Evolutionary conservation across 2,113 vertebrate genomes (phyloP), one percentile per base, ranked within the genome.

Genomic region (Typhlomys cinereus): DNA sequence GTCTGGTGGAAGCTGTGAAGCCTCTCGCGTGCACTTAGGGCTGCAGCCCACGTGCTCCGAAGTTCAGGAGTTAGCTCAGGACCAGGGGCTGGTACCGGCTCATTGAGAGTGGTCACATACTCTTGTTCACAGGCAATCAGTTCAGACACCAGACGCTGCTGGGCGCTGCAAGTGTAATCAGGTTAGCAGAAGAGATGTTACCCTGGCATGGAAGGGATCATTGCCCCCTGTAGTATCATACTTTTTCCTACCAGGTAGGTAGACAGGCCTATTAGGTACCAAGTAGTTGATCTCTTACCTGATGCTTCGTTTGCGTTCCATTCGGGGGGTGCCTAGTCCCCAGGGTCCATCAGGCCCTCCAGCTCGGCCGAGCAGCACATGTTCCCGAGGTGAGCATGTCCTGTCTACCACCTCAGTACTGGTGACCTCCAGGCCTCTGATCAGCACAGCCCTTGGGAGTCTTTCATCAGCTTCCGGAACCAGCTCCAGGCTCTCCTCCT

Each of bases 361-460:
- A 0, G 98, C 97, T 59, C 98, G 98, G 54, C 98, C 97, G 7
- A 99, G 97, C 78, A 99, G 98, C 74, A 99, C 99, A 0, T 99
- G 99, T 94, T 99, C 98, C 81, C 98, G 98, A 0, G 98, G 98
- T 0, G 98, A 98, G 93, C 99, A 98, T 0, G 99, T 99, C 95
- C 99, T 98, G 94, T 99, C 99, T 48, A 98, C 98, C 87, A 99
- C 98, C 96, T 99, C 99, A 5, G 98, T 99, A 94, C 99, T 99
- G 98, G 99, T 99, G 96, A 99, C 99, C 94, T 99, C 99, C 93
- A 99, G 98, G 3, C 99, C 99, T 70, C 98, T 96, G 81, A 99
- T 99, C 76, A 99, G 95, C 85, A 99, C 98, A 0, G 97, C 64
- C 71, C 93, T 78, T 12, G 54, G 93, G 76, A 2, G 96, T 97